Evolutionary conservation across 2,113 vertebrate species (phyloP), one percentile per base, ranked within the genome.

Genomic region (Tenrec ecaudatus): DNA sequence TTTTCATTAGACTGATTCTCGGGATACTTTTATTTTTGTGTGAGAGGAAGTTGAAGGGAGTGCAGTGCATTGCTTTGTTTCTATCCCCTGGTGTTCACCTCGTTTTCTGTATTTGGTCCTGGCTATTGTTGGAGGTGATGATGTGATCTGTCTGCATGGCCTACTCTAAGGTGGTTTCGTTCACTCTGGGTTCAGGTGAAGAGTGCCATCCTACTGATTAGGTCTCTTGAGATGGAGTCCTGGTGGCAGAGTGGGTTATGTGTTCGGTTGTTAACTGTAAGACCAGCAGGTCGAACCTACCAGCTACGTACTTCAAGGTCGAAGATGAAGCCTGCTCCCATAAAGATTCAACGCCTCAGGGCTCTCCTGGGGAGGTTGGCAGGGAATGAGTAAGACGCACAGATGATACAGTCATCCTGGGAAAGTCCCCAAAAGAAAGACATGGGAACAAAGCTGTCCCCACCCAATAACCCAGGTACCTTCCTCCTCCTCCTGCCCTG

Each of bases 361-460:
- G 79, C 0, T 0, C 60, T 82, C 23, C 15, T 0, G 22, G 57
- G n/a, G 90, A 94, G 15, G 78, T 62, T 0, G 22, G 10, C 4
- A 20, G 86, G n/a, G 93, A 68, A 69, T 93, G 43, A 25, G 53
- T 0, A 7, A 97, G 83, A 94, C 15, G 95, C 95, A 2, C 94
- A 96, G 88, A 85, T 0, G 6, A 95, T 69, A 60, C 62, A 22
- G 0, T 93, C 66, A 2, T 93, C 80, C 94, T 96, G 71, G 27
- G 36, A 11, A 84, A 89, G 75, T 82, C 14, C 33, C 10, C 11
- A 85, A 73, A 53, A 71, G 76, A 71, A 64, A 20, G 40, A 11
- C 1, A 3, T 88, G 33, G 92, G 36, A 7, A 69, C 2, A n/a
- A 29, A 71, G 27, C 22, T 47, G 31, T 64, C 68, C 40, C 62